These are phyloP conservation scores for Nannoperca australis DNA, from an alignment of 2,797 vertebrate genomes.

Conservation along the genomic window DNA sequence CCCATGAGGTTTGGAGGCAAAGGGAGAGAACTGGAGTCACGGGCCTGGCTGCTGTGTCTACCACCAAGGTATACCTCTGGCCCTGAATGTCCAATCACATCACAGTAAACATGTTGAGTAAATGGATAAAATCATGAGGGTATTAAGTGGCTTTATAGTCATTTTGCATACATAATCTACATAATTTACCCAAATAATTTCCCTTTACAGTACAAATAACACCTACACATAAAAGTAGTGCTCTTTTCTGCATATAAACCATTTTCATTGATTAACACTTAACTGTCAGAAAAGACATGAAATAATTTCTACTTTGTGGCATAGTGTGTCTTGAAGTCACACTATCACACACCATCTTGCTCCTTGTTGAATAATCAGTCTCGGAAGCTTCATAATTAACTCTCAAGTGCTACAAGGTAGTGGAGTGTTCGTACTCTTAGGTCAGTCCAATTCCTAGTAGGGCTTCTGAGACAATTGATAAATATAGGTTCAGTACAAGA, in stretches of 20 bases:
- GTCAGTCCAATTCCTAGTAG: neutral
- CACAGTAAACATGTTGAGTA: constrained; percentile 46
- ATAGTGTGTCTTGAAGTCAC: no score
- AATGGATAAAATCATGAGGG: neutral
- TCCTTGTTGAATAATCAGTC: neutral
- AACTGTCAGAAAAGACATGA: no score
- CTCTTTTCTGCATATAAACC: no score
- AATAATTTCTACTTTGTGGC: no score
- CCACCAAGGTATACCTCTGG: constrained; percentile 66
- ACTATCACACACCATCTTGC: no score
- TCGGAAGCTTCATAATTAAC: neutral
- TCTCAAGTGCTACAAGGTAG: neutral
- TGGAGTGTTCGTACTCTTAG: neutral
- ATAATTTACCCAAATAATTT: no score
- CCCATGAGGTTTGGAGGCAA: constrained; percentile 54
- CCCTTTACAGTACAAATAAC: no score
- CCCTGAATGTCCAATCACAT: constrained; percentile 72
- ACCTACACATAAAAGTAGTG: no score
- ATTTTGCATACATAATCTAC: neutral
- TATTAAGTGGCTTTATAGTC: neutral
- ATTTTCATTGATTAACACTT: no score
- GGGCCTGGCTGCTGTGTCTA: constrained; percentile 71
- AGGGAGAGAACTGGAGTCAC: constrained; percentile 70
- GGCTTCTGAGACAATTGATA: constrained; percentile 5
- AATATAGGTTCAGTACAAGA: neutral